These are phyloP conservation scores for Thecophora atra DNA, from an alignment of 2,888 invertebrate genomes.

Conservation along the genomic window DNA sequence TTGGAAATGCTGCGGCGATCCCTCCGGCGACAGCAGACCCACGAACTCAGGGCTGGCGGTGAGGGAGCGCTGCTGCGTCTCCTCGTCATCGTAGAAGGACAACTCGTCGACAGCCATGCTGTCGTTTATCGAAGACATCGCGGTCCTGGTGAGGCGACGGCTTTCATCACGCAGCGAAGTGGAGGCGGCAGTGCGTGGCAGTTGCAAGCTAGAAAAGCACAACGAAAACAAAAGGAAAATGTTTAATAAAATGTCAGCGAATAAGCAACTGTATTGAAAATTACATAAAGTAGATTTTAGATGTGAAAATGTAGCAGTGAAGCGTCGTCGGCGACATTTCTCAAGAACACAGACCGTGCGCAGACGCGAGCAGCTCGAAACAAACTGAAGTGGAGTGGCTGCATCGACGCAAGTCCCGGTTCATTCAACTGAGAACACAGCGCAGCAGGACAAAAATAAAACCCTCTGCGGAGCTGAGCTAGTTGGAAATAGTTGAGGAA, in stretches of 20 bases:
- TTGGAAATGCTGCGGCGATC: slow-evolving; percentile 63
- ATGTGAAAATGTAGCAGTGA: slow-evolving; percentile 28
- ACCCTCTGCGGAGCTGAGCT: slow-evolving; percentile 15
- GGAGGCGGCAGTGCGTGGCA: slow-evolving; percentile 22
- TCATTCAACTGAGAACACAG: slow-evolving; percentile 17
- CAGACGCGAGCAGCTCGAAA: slow-evolving; percentile 42
- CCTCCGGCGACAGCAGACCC: slow-evolving; percentile 61
- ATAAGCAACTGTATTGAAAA: slow-evolving; percentile 21
- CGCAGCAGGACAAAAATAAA: slow-evolving; percentile 17
- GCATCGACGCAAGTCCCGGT: not conserved
- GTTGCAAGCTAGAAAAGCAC: slow-evolving; percentile 45
- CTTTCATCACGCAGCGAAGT: slow-evolving; percentile 18
- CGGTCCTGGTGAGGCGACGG: slow-evolving; percentile 47
- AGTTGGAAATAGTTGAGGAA: slow-evolving; percentile 21
- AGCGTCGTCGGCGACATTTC: slow-evolving; percentile 34
- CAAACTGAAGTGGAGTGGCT: slow-evolving; percentile 33
- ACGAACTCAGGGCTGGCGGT: slow-evolving; percentile 54
- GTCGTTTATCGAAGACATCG: slow-evolving; percentile 38
- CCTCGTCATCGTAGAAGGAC: slow-evolving; percentile 62
- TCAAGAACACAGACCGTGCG: slow-evolving; percentile 39
- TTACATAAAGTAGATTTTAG: slow-evolving; percentile 35
- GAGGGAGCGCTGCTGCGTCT: slow-evolving; percentile 43
- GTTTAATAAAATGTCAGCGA: not conserved
- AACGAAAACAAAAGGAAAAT: slow-evolving; percentile 33
- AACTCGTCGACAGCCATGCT: slow-evolving; percentile 61